Base-by-base conservation (phyloP, 2,113 vertebrate genomes). In the Pseudolaguvia tuberculata region DNA sequence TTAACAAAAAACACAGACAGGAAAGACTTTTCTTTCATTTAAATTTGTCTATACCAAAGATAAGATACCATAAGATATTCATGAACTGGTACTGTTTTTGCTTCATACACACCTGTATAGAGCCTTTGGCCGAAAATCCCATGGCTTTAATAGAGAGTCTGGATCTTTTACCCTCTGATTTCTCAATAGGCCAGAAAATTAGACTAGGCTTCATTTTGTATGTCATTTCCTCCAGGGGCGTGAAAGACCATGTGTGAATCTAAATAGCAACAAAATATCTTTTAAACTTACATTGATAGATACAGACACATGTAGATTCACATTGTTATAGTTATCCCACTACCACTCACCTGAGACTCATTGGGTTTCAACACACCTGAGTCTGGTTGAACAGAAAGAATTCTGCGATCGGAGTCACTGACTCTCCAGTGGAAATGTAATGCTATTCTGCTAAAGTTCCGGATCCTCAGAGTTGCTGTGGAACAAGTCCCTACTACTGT, bases 401-500 rank as follows among this genome's bases (percentile, higher is more conserved):
- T 47, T 31, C 85, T 85, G n/a, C 50, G 80, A 80, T 93, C 83
- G 10, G 84, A 74, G 48, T 86, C 82, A 21, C 52, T 83, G 56
- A 96, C 84, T 82, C 85, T 93, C 96, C 97, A 99, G 6, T 88
- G 85, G 75, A 96, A 99, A 85, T 85, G 58, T 79, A 96, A 76
- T 0, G 94, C 90, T 35, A 95, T 56, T 25, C 86, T 86, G 13
- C 93, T 91, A 50, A 88, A 80, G 81, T 98, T 99, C 82, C 79
- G 91, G 79, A 98, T 88, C 59, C 85, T 81, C 75, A 92, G 90
- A 68, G 75, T 80, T 72, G 81, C 86, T 66, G 87, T 87, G 2
- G 89, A 91, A 23, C 73, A 83, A 31, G 80, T 88, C 31, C 93
- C 93, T 79, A 94, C 72, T n/a, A 77, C 87, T 14, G 93, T 93